These are phyloP conservation scores for Coturnix japonica DNA, from an alignment of 2,113 vertebrate species.

Conservation along the genomic window DNA sequence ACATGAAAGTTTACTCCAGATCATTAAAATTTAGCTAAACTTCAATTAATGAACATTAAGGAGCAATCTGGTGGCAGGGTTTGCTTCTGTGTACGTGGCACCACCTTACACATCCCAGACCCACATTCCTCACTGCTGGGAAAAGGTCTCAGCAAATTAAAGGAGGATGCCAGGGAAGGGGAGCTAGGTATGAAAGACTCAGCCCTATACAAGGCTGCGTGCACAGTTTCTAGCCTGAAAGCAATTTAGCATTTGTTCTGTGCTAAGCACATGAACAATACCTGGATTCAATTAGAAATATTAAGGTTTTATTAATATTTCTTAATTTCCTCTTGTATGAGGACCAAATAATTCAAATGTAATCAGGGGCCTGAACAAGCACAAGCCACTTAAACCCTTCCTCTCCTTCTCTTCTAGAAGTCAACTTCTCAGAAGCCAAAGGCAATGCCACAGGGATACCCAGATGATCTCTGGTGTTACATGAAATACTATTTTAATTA, in stretches of 20 bases:
- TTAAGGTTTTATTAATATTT: background rate
- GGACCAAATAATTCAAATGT: background rate
- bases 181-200: background rate
- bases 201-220: background rate
- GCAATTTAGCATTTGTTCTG: background rate
- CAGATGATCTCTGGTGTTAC: background rate
- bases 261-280: background rate
- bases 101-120: background rate
- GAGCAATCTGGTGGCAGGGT: background rate
- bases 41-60: background rate
- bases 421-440: background rate
- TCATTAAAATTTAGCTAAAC: background rate
- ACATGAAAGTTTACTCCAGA: background rate
- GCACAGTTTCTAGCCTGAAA: background rate
- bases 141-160: background rate
- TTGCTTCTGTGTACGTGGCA: background rate
- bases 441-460: background rate
- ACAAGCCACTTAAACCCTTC: background rate
- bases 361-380: background rate
- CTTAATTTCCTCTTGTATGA: background rate
- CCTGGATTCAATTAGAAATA: background rate
- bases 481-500: background rate
- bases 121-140: background rate
- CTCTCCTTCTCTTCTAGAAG: background rate
- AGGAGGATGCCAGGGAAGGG: fast-evolving